Base-by-base conservation (phyloP, 2,888 invertebrate species). In the Mactromeris polynyma region DNA sequence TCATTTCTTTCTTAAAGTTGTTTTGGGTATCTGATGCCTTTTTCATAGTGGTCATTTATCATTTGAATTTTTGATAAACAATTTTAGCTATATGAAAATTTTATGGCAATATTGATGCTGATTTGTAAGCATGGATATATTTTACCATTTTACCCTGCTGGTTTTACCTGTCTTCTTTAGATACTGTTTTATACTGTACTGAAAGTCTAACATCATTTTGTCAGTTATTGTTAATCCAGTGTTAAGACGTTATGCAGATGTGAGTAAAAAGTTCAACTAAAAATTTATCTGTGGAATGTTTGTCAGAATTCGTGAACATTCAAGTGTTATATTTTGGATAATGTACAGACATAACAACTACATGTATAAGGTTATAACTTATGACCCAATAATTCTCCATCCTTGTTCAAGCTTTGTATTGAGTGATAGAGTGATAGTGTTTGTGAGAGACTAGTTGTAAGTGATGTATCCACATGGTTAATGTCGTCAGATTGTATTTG, bases 81-180 rank as follows among this genome's bases (percentile, higher is more conserved):
- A n/a, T 54, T 54, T 54, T 54, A 54, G 54, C 54, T 19, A 54
- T 54, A 9, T 64, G 6, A 46, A 17, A 64, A 26, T 64, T 64
- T 6, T 51, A n/a, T 64, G 21, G 58, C 58, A 26, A n/a, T 64
- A n/a, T 21, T 58, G 6, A 26, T 64, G 33, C 26, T 81, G 58
- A 58, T 31, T 81, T 81, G 38, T 81, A 81, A 81, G 81, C 81
- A 81, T 81, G 58, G 36, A 81, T 58, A 81, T 46, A 81, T 81
- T 81, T 81, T 51, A 46, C 80, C 26, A n/a, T 17, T 78, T 78
- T 33, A 14, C 46, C 31, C 51, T 14, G 17, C 26, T 51, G 17
- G n/a, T 51, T 51, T 19, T 80, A 51, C 40, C 42, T 36, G n/a
- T 38, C 79, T 2, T 40, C 26, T 79, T 38, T 17, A 31, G 31